These are phyloP conservation scores for Drosophila takahashii DNA, from an alignment of 1,140 invertebrate genomes.

Conservation along the genomic window DNA sequence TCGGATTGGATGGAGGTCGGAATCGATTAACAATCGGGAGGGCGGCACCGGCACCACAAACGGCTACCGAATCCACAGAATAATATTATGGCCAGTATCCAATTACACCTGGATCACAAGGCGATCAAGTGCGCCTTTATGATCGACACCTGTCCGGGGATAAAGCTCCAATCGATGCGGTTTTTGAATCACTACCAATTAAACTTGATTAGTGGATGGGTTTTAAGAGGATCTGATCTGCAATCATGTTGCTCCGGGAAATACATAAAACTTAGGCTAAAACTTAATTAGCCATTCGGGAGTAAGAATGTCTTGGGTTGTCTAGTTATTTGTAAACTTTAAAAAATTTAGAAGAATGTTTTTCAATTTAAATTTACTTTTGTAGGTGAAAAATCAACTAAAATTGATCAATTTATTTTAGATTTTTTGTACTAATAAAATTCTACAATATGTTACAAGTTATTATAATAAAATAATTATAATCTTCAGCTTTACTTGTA, in stretches of 20 bases:
- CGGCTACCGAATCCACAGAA: conserved; percentile 56
- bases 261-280: conserved; percentile 7
- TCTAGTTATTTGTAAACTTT: not conserved
- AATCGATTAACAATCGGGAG: conserved; percentile 46
- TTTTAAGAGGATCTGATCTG: too few species aligned
- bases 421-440: too few species aligned
- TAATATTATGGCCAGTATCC: not conserved
- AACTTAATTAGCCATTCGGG: not conserved
- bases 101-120: conserved; percentile 24
- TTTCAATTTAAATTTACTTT: too few species aligned
- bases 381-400: too few species aligned
- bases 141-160: conserved; percentile 43
- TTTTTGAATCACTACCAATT: conserved; percentile 10
- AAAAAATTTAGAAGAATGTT: not conserved
- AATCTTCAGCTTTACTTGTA: too few species aligned
- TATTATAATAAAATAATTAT: too few species aligned
- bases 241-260: not conserved
- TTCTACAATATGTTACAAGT: too few species aligned
- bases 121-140: conserved; percentile 21
- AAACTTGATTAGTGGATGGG: conserved; percentile 14
- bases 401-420: too few species aligned
- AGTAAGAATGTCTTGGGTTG: not conserved
- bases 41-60: conserved; percentile 58
- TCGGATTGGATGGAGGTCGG: conserved; percentile 15
- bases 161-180: not conserved